Evolutionary conservation across 2,797 vertebrate species (phyloP), one percentile per base, ranked within the genome.

Genomic region (Carcharodon carcharias): DNA sequence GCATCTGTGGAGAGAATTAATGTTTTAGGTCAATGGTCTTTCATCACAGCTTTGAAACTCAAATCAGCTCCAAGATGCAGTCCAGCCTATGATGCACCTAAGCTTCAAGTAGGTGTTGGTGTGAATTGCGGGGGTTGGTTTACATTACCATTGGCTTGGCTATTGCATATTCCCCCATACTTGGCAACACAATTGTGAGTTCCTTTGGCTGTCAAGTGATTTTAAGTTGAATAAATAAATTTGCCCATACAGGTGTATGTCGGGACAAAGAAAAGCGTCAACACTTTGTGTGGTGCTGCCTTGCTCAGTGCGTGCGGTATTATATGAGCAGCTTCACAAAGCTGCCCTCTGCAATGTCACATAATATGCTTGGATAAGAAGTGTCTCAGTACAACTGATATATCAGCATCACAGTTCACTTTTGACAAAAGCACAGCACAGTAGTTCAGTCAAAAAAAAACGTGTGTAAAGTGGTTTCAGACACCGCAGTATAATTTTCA

Each of bases 351-450:
- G 58, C 67, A 73, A 73, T 77, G 50, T 35, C 94, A 95, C 26
- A 56, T 95, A 95, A 95, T 26, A 73, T 54, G 69, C 67, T 54
- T 21, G 50, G 45, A 73, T 95, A 71, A 56, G 45, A 26, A 45
- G 65, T n/a, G 35, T 92, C 89, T 63, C 58, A n/a, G 63, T 54
- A 54, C 26, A 95, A 71, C 67, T 95, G 67, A 95, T 54, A 73
- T 65, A 95, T 73, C 94, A 95, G 69, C 67, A 95, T 73, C 40
- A 73, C 28, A 35, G 45, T 69, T 73, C 67, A 95, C 50, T 95
- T 95, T 73, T 18, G 7, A 73, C 67, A 95, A 95, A 77, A 71
- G 26, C 54, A 54, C 28, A 18, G 14, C 69, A 92, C 69, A 35
- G 69, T 26, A 95, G 45, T 54, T 95, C 50, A 73, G 45, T 71